Base-by-base conservation (phyloP, 2,888 invertebrate genomes). In the Netelia inedita region DNA sequence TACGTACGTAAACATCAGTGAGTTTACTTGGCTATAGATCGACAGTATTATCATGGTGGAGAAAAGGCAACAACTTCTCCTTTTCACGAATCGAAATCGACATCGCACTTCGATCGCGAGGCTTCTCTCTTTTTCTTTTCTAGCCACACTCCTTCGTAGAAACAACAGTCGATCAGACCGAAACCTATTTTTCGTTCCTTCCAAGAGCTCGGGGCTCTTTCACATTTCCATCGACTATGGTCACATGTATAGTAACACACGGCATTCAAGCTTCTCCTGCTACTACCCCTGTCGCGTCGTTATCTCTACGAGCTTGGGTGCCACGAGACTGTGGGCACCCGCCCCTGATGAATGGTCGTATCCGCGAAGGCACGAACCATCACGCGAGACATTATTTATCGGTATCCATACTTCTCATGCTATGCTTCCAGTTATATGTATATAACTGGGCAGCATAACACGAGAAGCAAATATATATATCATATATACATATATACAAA, bases 381-480 rank as follows among this genome's bases (percentile, higher is more conserved):
- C 91, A 90, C 90, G 89, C 90, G 89, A 91, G 88, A 89, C 89
- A 89, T 91, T 91, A 91, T 91, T 91, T 90, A 91, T 90, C 85
- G 85, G 74, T 53, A 75, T 72, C 81, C 73, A 71, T 71, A 88
- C 87, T 73, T 82, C 75, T 28, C 61, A 23, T 11, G 43, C 61
- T 19, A 50, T 50, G 69, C 69, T 41, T 11, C 21, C 55, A 41
- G 19, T 9, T 19, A 71, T 53, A 69, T 28, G 28, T 71, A 35
- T 71, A 23, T 16, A 61, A 8, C 14, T 16, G 50, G 50, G 23
- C 14, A 14, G 21, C 53, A 14, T n/a, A 53, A 53, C 50, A 6
- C 50, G 23, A 10, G 21, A 23, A 46, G 11, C 43, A 66, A 66
- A 41, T n/a, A 28, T 63, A 14, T 35, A 35, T 35, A 6, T 35